Conservation (phyloP, 1,140 invertebrate genomes). For the Drosophila guanche region DNA sequence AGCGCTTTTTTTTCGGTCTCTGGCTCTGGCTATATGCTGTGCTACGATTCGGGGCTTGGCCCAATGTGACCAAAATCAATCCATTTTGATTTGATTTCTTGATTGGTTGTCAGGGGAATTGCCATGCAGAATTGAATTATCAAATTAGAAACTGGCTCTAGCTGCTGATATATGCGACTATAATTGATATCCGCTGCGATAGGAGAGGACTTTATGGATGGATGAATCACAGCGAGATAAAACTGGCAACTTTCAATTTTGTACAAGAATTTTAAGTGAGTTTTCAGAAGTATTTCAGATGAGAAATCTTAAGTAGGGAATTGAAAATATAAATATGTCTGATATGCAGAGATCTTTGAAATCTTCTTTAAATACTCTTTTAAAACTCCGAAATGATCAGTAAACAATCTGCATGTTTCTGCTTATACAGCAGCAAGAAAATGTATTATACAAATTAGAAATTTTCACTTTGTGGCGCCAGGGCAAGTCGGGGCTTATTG, state of each 20-base stretch:
- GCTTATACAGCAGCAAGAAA: not conserved
- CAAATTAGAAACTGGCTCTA: constrained; percentile 50
- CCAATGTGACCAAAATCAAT: constrained; percentile 47
- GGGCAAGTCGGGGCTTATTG: constrained; percentile 27
- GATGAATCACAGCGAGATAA: too few species aligned
- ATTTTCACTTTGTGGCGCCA: constrained; percentile 3
- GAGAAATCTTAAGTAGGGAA: too few species aligned
- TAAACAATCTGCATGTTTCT: too few species aligned
- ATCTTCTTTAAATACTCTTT: too few species aligned
- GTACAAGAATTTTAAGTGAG: too few species aligned
- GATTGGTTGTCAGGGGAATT: constrained; percentile 68
- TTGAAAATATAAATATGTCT: too few species aligned
- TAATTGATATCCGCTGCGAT: too few species aligned
- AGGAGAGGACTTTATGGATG: too few species aligned
- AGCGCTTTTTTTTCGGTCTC: constrained; percentile 38
- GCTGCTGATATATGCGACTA: constrained; percentile 24
- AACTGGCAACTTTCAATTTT: too few species aligned
- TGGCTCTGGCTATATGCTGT: constrained; percentile 4
- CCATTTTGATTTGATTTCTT: constrained; percentile 72
- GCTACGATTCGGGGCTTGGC: constrained; percentile 20
- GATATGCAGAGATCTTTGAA: too few species aligned
- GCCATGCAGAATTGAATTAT: constrained; percentile 77
- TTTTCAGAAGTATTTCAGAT: too few species aligned
- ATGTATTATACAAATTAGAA: constrained; percentile 32
- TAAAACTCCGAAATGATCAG: too few species aligned